Evolutionary conservation across 2,113 vertebrate genomes (phyloP).

Genomic region (Myiopsitta monachus): DNA sequence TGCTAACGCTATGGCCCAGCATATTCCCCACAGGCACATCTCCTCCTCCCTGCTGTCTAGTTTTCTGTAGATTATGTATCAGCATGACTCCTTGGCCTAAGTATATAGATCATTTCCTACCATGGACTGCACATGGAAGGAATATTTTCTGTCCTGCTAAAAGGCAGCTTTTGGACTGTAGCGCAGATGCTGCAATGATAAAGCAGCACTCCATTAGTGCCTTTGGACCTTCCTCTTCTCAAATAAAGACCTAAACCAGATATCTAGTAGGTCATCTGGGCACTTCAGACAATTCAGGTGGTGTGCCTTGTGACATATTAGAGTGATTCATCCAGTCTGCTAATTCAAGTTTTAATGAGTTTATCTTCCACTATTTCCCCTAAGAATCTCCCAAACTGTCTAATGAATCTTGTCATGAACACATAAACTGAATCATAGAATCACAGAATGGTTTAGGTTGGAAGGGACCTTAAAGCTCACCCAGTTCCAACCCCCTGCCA

Average conservation of each 20-base stretch:
- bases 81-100: not conserved
- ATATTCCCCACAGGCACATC: not conserved
- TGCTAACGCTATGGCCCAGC: not conserved
- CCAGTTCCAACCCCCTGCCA: not conserved
- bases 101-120: not conserved
- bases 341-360: not conserved
- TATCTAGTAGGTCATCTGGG: not conserved
- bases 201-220: not conserved
- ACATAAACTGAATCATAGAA: not conserved
- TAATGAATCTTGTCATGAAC: not conserved
- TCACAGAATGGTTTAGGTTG: not conserved
- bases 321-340: not conserved
- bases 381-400: not conserved
- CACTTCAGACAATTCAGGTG: not conserved
- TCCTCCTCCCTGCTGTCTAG: not conserved
- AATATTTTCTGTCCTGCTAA: not conserved
- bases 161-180: not conserved
- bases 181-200: not conserved
- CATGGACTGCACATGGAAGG: not conserved
- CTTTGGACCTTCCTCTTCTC: not conserved
- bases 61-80: not conserved
- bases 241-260: not conserved
- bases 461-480: not conserved
- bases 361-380: not conserved
- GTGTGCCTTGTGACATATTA: not conserved